Conservation (phyloP, 2,888 invertebrate species). For the Ochlodes sylvanus region DNA sequence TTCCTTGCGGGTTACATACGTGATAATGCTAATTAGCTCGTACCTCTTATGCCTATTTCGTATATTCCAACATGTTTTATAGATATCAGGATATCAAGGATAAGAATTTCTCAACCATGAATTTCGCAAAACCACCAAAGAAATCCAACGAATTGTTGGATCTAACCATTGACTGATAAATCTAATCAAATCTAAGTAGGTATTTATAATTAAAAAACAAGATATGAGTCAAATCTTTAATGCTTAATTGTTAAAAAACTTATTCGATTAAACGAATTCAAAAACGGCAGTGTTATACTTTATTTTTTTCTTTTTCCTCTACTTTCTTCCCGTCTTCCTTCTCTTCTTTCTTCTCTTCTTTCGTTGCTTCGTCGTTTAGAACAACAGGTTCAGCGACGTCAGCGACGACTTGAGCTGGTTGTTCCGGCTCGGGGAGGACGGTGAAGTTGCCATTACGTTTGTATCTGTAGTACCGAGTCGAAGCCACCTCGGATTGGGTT, state of each 20-base stretch:
- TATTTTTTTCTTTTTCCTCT: conserved; percentile 44
- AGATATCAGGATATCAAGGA: no score
- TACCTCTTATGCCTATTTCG: no score
- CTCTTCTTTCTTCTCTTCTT: conserved; percentile 46
- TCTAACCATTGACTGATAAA: no score
- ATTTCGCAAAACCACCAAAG: no score
- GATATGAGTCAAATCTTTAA: conserved; percentile 24
- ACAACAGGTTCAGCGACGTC: conserved; percentile 34
- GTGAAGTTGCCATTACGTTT: conserved; percentile 72
- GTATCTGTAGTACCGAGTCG: conserved; percentile 71
- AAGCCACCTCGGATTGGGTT: conserved; percentile 67
- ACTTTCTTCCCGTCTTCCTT: conserved; percentile 43
- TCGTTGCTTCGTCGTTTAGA: conserved; percentile 42
- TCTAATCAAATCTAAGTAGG: no score
- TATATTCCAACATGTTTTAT: no score
- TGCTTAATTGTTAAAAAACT: conserved; percentile 41
- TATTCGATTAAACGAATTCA: conserved; percentile 29
- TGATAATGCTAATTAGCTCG: no score
- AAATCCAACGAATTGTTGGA: no score
- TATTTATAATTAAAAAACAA: neutral
- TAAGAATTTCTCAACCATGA: no score
- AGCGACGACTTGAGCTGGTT: conserved; percentile 27
- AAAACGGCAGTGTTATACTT: conserved; percentile 50
- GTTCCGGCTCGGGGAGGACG: conserved; percentile 37
- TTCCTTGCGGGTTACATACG: no score